Conservation (phyloP, 2,797 vertebrate genomes). For the Xenentodon cancila region DNA sequence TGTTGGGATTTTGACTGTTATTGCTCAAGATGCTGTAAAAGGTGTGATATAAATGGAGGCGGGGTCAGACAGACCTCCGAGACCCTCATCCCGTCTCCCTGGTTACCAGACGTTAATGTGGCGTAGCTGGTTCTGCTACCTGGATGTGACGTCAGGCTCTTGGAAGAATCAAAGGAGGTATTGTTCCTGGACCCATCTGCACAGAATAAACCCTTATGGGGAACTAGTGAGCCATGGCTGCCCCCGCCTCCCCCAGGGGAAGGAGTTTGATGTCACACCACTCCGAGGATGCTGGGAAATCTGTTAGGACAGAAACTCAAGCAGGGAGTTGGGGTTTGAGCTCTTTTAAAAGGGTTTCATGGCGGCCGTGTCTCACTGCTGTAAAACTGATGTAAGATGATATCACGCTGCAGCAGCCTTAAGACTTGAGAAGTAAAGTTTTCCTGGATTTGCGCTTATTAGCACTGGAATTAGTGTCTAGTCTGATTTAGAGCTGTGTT, state of each 20-base stretch:
- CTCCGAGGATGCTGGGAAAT: constrained; percentile 61
- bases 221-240: constrained; percentile 51
- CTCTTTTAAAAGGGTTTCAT: constrained; percentile 36
- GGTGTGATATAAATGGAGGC: no score
- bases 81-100: background rate
- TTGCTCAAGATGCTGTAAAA: no score
- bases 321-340: constrained; percentile 28
- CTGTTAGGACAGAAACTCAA: constrained; percentile 47
- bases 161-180: constrained; percentile 68
- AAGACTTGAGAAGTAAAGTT: no score
- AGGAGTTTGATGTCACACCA: constrained; percentile 68
- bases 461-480: no score
- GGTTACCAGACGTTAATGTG: constrained; percentile 21
- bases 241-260: constrained; percentile 32
- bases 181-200: constrained; percentile 73
- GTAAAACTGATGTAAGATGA: no score
- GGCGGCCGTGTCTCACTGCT: constrained; percentile 10
- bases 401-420: background rate
- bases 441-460: no score
- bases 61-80: no score
- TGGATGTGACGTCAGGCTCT: constrained; percentile 43
- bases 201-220: constrained; percentile 65
- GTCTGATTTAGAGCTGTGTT: no score
- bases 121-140: constrained; percentile 31
- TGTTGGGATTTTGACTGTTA: no score